These are phyloP conservation scores for Tadarida brasiliensis DNA, from an alignment of 2,797 vertebrate species.

Conservation along the genomic window DNA sequence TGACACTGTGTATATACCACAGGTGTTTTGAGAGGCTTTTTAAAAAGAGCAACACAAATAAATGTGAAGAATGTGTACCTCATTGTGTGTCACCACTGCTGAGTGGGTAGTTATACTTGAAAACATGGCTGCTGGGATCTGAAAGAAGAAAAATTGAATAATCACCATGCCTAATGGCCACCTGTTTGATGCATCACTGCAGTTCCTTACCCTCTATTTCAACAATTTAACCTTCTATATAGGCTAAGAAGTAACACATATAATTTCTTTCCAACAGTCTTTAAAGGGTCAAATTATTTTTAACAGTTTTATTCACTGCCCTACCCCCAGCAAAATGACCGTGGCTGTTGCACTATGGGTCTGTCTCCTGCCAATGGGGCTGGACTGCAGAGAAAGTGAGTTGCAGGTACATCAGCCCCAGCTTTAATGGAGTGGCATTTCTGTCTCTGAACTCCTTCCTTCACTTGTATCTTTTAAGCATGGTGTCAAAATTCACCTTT, in stretches of 20 bases:
- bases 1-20: neutral
- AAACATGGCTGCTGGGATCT: neutral
- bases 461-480: constrained; percentile 18
- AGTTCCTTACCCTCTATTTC: neutral
- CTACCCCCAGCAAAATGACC: neutral
- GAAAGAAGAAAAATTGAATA: neutral
- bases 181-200: neutral
- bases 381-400: neutral
- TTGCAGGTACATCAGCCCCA: neutral
- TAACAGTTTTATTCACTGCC: neutral
- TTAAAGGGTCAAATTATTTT: neutral
- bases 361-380: neutral
- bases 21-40: neutral
- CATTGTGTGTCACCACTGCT: neutral
- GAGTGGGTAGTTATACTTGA: neutral
- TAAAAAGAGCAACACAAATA: neutral
- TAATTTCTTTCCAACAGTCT: neutral
- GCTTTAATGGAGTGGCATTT: neutral
- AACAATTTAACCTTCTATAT: neutral
- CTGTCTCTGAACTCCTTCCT: neutral
- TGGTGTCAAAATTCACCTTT: constrained; percentile 54
- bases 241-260: neutral
- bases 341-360: neutral
- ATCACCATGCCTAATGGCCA: neutral
- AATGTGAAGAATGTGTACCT: neutral